Evolutionary conservation across 2,797 vertebrate species (phyloP), one percentile per base, ranked within the genome.

Genomic region (Rhabdophis nuchalis): DNA sequence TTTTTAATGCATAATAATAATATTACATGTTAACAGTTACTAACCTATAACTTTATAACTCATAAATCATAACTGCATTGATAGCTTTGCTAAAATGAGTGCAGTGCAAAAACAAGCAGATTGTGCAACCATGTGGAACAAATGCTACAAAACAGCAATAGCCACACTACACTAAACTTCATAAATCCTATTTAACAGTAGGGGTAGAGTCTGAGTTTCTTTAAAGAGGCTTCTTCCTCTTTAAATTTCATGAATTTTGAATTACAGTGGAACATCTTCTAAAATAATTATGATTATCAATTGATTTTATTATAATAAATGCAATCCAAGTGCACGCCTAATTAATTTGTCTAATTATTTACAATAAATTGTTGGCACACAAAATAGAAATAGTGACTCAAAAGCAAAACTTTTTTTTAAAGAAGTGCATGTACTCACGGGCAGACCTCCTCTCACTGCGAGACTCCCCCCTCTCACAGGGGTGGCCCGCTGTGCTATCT

Each of bases 261-360:
- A 96, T 95, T 92, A 29, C 90, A 94, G 86, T 52, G 2, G 82
- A 94, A 87, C 41, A 91, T 93, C 54, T 92, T 94, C 93, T 93
- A 91, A 93, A 94, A 90, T 96, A 96, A 96, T 96, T 96, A 96
- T 92, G 88, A 94, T 87, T 91, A 96, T 91, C 25, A 95, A 93
- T 95, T 96, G 92, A 96, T 96, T 97, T 96, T 95, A 94, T 95
- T 96, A 94, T 92, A 92, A 92, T 61, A 92, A 89, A 29, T 46
- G 54, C 91, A 96, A 96, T 96, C 93, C 95, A 91, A 93, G 6
- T 93, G 36, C 46, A 53, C 93, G 96, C 91, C 91, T 96, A 96
- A 96, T 95, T 97, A 92, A 97, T 92, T 95, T 96, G 18, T 94
- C 86, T 95, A 90, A 92, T 91, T 93, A 91, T 91, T 87, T 11